These are phyloP conservation scores for Latrodectus elegans DNA, from an alignment of 2,888 invertebrate genomes.

Conservation along the genomic window DNA sequence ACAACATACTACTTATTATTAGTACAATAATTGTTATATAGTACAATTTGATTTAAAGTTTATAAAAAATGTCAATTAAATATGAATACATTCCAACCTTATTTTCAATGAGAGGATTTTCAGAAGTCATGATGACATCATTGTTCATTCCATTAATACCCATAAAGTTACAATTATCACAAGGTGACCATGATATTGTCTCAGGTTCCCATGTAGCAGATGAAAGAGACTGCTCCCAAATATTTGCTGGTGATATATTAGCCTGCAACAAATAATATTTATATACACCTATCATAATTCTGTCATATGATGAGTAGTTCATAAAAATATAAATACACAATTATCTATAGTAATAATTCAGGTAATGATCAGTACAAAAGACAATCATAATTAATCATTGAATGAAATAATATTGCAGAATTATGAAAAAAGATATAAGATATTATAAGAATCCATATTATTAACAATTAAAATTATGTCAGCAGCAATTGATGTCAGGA, in stretches of 20 bases:
- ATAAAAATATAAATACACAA: neutral
- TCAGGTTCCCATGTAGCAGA: constrained; percentile 40
- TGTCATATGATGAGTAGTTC: neutral
- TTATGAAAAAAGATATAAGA: too few species aligned
- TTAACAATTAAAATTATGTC: too few species aligned
- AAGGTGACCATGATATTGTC: constrained; percentile 27
- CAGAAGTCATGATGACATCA: constrained; percentile 12
- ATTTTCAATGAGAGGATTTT: constrained; percentile 21
- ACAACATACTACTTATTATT: too few species aligned
- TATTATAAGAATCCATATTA: too few species aligned
- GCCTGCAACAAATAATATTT: neutral
- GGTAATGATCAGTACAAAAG: too few species aligned
- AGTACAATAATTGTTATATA: too few species aligned
- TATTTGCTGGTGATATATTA: constrained; percentile 22
- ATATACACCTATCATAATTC: neutral
- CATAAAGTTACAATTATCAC: constrained; percentile 35
- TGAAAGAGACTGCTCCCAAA: constrained; percentile 33
- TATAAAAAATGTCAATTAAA: neutral
- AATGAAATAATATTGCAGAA: too few species aligned
- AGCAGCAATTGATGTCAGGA: too few species aligned
- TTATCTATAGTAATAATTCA: too few species aligned
- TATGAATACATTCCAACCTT: constrained; percentile 24
- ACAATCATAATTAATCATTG: too few species aligned
- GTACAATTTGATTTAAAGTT: too few species aligned
- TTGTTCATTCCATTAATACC: constrained; percentile 14